Conservation (phyloP, 2,113 vertebrate genomes). For the Bujurquina vittata region DNA sequence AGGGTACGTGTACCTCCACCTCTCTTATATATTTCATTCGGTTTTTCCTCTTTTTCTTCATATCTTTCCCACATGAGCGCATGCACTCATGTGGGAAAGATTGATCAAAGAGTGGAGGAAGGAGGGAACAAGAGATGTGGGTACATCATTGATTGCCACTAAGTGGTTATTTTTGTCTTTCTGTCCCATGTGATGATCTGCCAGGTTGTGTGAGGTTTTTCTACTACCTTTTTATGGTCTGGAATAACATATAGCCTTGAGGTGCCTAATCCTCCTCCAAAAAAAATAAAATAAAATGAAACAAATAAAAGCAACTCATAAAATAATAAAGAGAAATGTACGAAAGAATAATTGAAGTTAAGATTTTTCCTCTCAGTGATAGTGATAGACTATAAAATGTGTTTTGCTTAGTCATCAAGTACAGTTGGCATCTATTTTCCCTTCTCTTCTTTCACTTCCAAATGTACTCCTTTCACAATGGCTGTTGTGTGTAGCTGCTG, state of each 20-base stretch:
- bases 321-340: not conserved
- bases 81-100: not conserved
- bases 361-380: not conserved
- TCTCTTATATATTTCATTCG: not conserved
- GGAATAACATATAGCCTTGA: not conserved
- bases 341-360: not conserved
- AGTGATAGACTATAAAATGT: not conserved
- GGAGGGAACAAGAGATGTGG: not conserved
- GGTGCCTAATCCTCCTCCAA: not conserved
- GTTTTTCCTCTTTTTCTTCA: not conserved
- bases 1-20: not conserved
- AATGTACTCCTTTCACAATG: conserved; percentile 9
- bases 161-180: conserved; percentile 4
- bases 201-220: not conserved
- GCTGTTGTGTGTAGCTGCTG: conserved; percentile 37
- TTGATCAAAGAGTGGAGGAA: not conserved
- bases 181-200: not conserved
- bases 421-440: conserved; percentile 8
- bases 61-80: too few species aligned
- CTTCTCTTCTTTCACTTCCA: not conserved
- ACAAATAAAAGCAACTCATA: not conserved
- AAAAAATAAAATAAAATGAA: not conserved
- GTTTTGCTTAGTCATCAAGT: conserved; percentile 4
- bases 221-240: not conserved
- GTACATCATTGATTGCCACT: not conserved